Evolutionary conservation across 2,113 vertebrate species (phyloP).

Genomic region (Gymnorhina tibicen): DNA sequence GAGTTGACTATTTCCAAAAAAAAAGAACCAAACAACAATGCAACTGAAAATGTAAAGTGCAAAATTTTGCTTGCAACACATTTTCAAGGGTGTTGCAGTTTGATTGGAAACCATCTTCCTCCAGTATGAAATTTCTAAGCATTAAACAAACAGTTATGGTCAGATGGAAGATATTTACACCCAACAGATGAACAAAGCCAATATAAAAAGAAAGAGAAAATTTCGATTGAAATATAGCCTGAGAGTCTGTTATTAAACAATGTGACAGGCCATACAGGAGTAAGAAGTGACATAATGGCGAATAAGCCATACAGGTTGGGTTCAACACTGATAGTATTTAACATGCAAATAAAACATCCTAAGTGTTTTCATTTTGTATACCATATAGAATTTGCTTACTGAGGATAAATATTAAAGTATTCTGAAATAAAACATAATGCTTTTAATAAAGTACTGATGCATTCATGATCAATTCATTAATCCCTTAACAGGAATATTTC

Average conservation of each 20-base stretch:
- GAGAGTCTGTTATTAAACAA: not conserved
- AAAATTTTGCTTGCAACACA: not conserved
- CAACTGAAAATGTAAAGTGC: not conserved
- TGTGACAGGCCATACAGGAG: not conserved
- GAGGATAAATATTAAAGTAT: not conserved
- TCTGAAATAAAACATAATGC: not conserved
- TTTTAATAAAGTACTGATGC: not conserved
- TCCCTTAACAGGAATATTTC: not conserved
- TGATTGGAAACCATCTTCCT: not conserved
- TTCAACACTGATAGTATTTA: not conserved
- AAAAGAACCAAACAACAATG: not conserved
- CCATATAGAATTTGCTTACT: not conserved
- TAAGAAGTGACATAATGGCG: not conserved
- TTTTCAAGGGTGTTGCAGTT: not conserved
- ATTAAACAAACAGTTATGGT: not conserved
- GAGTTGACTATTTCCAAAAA: not conserved
- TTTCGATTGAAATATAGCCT: not conserved
- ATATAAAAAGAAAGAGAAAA: not conserved
- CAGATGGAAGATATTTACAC: not conserved
- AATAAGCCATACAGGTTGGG: accelerated
- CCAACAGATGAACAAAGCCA: not conserved
- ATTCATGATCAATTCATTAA: not conserved
- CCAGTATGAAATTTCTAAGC: not conserved
- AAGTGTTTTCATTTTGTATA: not conserved
- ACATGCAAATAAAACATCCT: not conserved